Percentiles rank a stretch among this genome's conserved stretches.
These are phyloP conservation scores for Valencia hispanica DNA, from an alignment of 2,797 vertebrate species.

Conservation along the genomic window DNA sequence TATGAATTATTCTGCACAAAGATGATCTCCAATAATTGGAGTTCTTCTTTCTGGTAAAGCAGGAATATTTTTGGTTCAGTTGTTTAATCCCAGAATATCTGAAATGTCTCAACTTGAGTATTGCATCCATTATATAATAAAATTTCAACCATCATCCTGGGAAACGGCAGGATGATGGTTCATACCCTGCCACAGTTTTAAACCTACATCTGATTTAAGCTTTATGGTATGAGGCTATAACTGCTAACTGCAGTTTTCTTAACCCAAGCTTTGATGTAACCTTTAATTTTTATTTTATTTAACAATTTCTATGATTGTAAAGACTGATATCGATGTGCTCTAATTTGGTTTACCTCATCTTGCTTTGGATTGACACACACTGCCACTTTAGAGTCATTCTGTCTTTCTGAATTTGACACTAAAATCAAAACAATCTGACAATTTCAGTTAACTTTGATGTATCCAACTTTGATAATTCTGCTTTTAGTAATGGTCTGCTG, in stretches of 20 bases:
- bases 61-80: too few relatives aligned
- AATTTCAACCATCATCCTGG: too few relatives aligned
- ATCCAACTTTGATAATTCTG: not conserved
- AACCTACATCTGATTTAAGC: not conserved
- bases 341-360: not conserved
- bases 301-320: not conserved
- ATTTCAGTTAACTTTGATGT: not conserved
- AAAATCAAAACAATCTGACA: slow-evolving; percentile 4
- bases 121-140: too few relatives aligned
- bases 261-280: not conserved
- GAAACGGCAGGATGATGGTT: too few relatives aligned
- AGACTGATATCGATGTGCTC: not conserved
- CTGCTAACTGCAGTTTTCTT: not conserved
- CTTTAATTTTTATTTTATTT: not conserved
- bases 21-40: too few relatives aligned
- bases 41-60: too few relatives aligned
- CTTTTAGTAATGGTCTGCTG: slow-evolving; percentile 3
- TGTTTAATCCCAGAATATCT: too few relatives aligned
- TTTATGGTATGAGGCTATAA: not conserved
- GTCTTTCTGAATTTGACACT: not conserved
- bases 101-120: too few relatives aligned
- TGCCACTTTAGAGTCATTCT: not conserved
- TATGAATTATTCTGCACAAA: too few relatives aligned
- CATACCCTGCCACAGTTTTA: too few relatives aligned
- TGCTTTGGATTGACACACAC: too few relatives aligned